A percentile compares a stretch with the other conserved stretches of the same genome.
Evolutionary conservation across 23 tunicate species (phyloP).

Genomic region (Botrylloides violaceus): DNA sequence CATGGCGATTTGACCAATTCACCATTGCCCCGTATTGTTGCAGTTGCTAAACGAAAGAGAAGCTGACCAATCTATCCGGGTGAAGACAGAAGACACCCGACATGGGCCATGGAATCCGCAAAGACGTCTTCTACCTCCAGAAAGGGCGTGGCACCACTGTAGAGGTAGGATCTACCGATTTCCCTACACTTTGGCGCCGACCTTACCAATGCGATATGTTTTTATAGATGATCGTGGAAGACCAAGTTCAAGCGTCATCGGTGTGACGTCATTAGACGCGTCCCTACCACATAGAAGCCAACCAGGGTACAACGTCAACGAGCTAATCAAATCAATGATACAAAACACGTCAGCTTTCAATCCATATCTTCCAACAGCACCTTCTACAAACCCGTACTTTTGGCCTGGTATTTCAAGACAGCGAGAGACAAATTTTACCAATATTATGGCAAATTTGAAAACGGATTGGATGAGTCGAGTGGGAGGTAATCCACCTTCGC

Average conservation of each 20-base stretch:
- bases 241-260: neutral
- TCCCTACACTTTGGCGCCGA: no score
- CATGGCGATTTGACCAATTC: no score
- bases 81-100: neutral
- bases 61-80: neutral
- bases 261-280: neutral
- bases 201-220: no score
- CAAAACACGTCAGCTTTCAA: neutral
- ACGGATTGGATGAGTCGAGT: neutral
- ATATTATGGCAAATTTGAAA: neutral
- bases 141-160: constrained; percentile 1
- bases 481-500: neutral
- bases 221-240: neutral
- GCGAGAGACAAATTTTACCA: neutral
- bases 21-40: no score
- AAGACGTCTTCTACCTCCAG: neutral
- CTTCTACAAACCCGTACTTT: neutral
- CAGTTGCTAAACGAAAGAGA: neutral
- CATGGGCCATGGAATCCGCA: neutral
- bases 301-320: neutral
- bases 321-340: neutral
- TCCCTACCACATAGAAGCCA: neutral
- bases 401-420: neutral
- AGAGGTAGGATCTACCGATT: no score
- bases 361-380: neutral